Conservation (phyloP, 2,888 invertebrate species). For the Bimastos eiseni region DNA sequence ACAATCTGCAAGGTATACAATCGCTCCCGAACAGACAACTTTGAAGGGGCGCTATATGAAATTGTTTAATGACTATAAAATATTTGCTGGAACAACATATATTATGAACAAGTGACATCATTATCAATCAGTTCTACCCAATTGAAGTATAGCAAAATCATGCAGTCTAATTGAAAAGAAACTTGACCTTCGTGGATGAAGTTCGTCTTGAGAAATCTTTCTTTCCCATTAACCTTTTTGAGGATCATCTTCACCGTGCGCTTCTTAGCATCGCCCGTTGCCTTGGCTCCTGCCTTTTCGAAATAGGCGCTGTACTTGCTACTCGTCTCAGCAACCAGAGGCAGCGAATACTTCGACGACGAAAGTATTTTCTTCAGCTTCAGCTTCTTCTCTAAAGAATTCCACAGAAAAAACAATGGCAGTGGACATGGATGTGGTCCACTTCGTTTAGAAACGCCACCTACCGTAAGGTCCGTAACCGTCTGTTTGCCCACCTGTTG, state of each 20-base stretch:
- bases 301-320: slow-evolving; percentile 18
- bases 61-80: no score
- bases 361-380: slow-evolving; percentile 3
- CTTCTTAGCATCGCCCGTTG: slow-evolving; percentile 1
- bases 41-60: no score
- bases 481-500: not conserved
- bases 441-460: not conserved
- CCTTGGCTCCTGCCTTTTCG: not conserved
- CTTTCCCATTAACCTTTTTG: not conserved
- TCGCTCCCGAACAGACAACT: no score
- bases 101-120: no score
- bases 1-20: no score
- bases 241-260: not conserved
- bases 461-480: not conserved
- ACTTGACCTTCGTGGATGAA: not conserved
- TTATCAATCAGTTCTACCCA: not conserved
- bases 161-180: not conserved
- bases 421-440: no score
- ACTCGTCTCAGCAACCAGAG: not conserved
- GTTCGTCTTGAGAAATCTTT: not conserved
- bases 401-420: not conserved
- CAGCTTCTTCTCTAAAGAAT: not conserved
- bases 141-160: not conserved
- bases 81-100: no score
- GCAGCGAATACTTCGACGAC: not conserved